Percentiles rank a stretch among this genome's conserved stretches.
Evolutionary conservation across 2,113 vertebrate genomes (phyloP).

Genomic region (Paratilapia polleni): DNA sequence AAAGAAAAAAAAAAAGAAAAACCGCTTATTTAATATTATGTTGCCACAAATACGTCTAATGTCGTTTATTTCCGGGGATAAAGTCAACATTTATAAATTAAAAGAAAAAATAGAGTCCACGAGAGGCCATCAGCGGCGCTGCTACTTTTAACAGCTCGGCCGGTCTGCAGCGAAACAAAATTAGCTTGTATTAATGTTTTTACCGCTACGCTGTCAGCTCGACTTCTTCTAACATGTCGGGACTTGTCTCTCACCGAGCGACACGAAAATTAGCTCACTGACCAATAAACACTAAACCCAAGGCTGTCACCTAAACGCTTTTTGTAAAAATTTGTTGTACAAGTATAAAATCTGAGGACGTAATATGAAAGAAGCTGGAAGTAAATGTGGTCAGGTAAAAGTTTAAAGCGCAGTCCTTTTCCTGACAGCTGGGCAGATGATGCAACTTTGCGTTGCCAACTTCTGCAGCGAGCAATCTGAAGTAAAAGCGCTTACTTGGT

Average conservation of each 20-base stretch:
- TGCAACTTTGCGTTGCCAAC: slow-evolving; percentile 7
- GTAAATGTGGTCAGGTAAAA: background rate
- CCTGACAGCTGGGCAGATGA: slow-evolving; percentile 42
- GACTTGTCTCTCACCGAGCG: slow-evolving; percentile 5
- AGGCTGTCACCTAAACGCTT: background rate
- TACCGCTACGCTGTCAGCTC: background rate
- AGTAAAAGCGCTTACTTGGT: slow-evolving; percentile 35
- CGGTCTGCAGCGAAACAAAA: background rate
- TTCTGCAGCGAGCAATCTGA: background rate
- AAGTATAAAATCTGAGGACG: background rate
- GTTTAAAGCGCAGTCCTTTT: background rate
- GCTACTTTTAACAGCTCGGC: background rate
- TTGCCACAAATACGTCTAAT: rapidly evolving
- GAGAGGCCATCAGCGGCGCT: background rate
- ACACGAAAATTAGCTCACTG: background rate
- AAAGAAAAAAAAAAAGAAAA: background rate
- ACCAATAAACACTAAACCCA: background rate
- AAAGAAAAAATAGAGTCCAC: background rate
- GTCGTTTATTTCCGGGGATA: background rate
- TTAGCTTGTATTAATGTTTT: background rate
- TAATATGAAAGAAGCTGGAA: background rate
- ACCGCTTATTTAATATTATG: background rate
- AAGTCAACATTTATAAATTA: background rate
- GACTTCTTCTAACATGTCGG: slow-evolving; percentile 6
- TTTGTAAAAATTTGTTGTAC: background rate